Evolutionary conservation across 2,888 invertebrate species (phyloP).

Genomic region (Seira musarum): DNA sequence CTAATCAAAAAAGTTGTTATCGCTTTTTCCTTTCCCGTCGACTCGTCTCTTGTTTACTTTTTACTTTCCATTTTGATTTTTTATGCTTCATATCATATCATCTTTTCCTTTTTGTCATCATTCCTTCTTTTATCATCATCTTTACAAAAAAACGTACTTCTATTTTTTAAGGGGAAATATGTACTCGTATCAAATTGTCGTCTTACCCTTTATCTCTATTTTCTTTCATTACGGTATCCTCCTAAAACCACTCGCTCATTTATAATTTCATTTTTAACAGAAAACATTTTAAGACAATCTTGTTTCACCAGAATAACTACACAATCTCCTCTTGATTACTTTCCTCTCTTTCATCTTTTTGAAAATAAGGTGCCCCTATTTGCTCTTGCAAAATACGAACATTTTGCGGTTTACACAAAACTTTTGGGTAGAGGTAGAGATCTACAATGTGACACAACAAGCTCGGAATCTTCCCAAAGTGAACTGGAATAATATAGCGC

Average conservation of each 20-base stretch:
- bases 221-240: background rate
- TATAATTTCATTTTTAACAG: constrained; percentile 29
- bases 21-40: background rate
- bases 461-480: background rate
- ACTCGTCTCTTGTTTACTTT: constrained; percentile 15
- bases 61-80: background rate
- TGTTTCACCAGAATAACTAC: background rate
- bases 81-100: background rate
- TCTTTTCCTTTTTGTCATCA: background rate
- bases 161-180: too few relatives aligned
- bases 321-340: constrained; percentile 33
- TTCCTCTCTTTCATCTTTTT: constrained; percentile 1
- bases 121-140: constrained; percentile 2
- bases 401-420: background rate
- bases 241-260: background rate
- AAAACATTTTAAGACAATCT: background rate
- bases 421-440: too few relatives aligned
- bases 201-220: background rate
- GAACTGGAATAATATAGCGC: background rate
- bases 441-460: too few relatives aligned
- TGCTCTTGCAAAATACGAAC: background rate
- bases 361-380: background rate
- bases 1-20: constrained; percentile 25
- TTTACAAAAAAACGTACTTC: background rate
- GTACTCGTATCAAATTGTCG: background rate